Base-by-base conservation (phyloP, 1,140 invertebrate genomes). In the Papilio polytes region DNA sequence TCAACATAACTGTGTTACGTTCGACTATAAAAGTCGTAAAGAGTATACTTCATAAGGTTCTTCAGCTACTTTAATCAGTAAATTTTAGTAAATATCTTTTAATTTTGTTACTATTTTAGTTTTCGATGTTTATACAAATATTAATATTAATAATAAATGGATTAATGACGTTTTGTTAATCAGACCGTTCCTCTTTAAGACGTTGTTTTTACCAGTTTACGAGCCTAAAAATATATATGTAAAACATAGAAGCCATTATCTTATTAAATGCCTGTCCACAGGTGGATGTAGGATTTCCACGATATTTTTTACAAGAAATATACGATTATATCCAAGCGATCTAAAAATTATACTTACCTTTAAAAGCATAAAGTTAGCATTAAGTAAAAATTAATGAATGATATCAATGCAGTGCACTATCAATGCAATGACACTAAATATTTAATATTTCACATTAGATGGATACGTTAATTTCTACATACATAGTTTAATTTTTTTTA, bases 1-100 rank as follows among this genome's bases (percentile, higher is more conserved):
- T 73, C 53, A 51, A 80, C 63, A 41, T 66, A 83, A 80, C 59
- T 80, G 83, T 80, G 51, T 70, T 80, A 51, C 66, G 77, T 79
- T 79, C 8, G 1, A 56, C 7, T n/a, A 56, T 20, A 56, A 20
- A 18, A 51, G 48, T 15, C 48, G 12, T 74, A 12, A 13, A 63
- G 26, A 63, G 56, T 59, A 22, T 63, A 22, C 20, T 63, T 63
- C 48, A 51, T 51, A 51, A 51, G 18, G 13, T 56, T 56, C 13
- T 31, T 70, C 6, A 8, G 3, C 26, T 31, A 70, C 22, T 70
- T 70, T 70, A 15, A 13, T 7, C 51, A 66, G 20, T 63, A 26
- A 26, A 12, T 15, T 31, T 3, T 70, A 36, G 12, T 15, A 13
- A 15, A 31, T 15, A 15, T 6, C 63, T 70, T 70, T 18, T 70